Evolutionary conservation across 2,888 invertebrate species (phyloP).

Genomic region (Slavum lentiscoides): DNA sequence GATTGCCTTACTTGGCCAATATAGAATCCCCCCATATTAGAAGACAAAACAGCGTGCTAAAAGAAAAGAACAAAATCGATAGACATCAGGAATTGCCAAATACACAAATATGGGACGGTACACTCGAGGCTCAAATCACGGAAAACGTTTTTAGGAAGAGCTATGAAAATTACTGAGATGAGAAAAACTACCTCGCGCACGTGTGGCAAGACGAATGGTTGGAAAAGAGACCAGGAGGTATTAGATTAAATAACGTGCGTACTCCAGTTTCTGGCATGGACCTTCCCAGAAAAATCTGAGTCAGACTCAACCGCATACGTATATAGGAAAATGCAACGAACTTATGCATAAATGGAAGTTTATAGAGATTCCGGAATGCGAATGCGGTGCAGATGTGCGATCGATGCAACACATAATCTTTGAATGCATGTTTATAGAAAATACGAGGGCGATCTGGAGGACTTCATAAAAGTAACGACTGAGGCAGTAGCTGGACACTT

Average conservation of each 20-base stretch:
- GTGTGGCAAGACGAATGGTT: background rate
- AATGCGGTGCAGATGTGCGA: background rate
- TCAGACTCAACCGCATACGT: background rate
- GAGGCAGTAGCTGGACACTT: background rate
- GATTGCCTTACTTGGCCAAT: too few relatives aligned
- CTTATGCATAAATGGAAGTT: background rate
- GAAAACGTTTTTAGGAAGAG: background rate
- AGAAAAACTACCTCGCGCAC: background rate
- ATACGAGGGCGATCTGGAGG: too few relatives aligned
- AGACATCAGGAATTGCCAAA: too few relatives aligned
- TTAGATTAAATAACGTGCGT: background rate
- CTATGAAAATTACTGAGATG: background rate
- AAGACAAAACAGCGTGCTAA: constrained; percentile 17
- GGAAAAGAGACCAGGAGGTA: background rate
- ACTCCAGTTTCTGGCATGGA: constrained; percentile 2
- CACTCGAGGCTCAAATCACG: too few relatives aligned
- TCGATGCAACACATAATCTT: background rate
- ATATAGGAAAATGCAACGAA: background rate
- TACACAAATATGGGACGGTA: too few relatives aligned
- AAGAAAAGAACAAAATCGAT: constrained; percentile 17
- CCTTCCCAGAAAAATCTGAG: background rate
- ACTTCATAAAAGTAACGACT: too few relatives aligned
- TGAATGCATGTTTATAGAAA: too few relatives aligned
- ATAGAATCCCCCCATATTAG: background rate
- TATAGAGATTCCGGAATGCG: constrained; percentile 3